Evolutionary conservation across 2,113 vertebrate genomes (phyloP), one percentile per base, ranked within the genome.

Genomic region (Gadus chalcogrammus): DNA sequence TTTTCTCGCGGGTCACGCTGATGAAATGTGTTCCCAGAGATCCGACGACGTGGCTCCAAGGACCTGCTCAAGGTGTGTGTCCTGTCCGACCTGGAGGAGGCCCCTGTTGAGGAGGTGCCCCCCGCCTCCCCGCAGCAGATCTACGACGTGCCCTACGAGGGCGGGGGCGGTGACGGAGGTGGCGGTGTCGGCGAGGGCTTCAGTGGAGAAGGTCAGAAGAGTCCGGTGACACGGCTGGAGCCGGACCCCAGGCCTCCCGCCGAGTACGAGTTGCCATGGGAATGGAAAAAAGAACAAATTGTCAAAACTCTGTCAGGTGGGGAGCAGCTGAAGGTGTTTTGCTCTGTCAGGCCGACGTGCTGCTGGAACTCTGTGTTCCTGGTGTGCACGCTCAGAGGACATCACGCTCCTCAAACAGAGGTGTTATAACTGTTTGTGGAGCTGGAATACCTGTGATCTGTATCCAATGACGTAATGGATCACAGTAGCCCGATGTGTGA

Each of bases 211-310:
- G 42, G 42, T 48, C 42, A 48, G 59, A 84, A 67, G 79, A 31
- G 2, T 0, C 52, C 52, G 3, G 58, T 61, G 56, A 0, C 76
- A 1, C 84, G 93, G 53, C 93, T 93, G 0, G 87, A 93, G 76
- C 87, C 90, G 0, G 94, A 96, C 0, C 88, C 91, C 59, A 84
- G 94, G 0, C 95, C 94, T 0, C 84, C 90, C 0, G 83, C 88
- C 0, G 94, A 96, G 82, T 95, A 96, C 0, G 94, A 96, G 70
- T 92, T 94, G 84, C 94, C 94, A 0, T 96, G 95, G 95, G 95
- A 96, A 78, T 94, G 94, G 94, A 96, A 92, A 89, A 95, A 94
- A 81, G 94, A 96, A 73, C 94, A 94, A 38, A 93, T 95, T 0
- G 91, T 92, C 1, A 92, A 91, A 65, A 93, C 93, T 0, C 90